Evolutionary conservation across 2,113 vertebrate genomes (phyloP).

Genomic region (Podarcis muralis): DNA sequence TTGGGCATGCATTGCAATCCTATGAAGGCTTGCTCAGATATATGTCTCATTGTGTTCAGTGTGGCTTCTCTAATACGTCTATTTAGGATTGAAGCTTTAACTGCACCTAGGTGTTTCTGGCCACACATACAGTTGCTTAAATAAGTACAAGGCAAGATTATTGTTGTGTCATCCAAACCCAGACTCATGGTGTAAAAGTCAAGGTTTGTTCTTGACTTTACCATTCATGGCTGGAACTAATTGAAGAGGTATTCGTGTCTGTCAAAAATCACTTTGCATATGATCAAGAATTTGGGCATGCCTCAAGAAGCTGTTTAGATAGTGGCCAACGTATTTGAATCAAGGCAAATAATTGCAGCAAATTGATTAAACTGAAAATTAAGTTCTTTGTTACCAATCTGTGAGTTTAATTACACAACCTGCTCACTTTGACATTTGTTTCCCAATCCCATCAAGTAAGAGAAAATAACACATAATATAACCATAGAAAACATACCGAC

Average conservation of each 20-base stretch:
- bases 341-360: slow-evolving; percentile 34
- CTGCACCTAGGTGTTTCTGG: neutral
- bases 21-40: neutral
- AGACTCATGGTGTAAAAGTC: too few relatives aligned
- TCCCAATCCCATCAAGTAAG: slow-evolving; percentile 61
- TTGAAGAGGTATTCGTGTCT: too few relatives aligned
- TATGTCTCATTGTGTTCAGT: neutral
- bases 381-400: slow-evolving; percentile 36
- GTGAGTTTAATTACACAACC: slow-evolving; percentile 34
- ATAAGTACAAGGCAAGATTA: neutral
- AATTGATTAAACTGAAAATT: slow-evolving; percentile 41
- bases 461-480: slow-evolving; percentile 48
- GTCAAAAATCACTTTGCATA: neutral
- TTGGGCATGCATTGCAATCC: neutral
- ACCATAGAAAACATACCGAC: slow-evolving; percentile 62
- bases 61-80: neutral
- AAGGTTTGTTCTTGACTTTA: too few relatives aligned
- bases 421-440: slow-evolving; percentile 57
- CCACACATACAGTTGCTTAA: neutral
- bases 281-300: neutral
- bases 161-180: too few relatives aligned
- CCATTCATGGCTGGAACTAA: too few relatives aligned
- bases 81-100: neutral
- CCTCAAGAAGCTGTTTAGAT: neutral
- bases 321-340: neutral